Conservation (phyloP, 1,140 invertebrate genomes). For the Varroa destructor region DNA sequence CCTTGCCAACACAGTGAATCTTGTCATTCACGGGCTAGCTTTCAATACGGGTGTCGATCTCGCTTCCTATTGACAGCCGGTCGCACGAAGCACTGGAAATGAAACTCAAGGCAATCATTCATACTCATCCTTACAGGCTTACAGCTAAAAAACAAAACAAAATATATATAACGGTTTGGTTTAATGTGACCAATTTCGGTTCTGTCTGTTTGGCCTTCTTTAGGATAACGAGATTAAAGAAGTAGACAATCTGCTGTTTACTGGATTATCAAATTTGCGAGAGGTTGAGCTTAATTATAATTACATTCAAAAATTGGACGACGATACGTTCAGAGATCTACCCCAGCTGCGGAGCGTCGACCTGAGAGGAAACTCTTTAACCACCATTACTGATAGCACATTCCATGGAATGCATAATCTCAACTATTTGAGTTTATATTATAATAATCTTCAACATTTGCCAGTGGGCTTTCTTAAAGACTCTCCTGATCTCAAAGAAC, state of each 20-base stretch:
- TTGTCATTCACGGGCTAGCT: too few relatives aligned
- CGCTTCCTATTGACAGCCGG: too few relatives aligned
- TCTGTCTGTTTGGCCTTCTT: background rate
- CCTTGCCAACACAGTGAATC: too few relatives aligned
- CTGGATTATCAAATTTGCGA: background rate
- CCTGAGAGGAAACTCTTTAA: background rate
- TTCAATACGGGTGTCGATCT: too few relatives aligned
- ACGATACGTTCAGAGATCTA: conserved; percentile 4
- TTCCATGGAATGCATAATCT: conserved; percentile 6
- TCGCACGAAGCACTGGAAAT: too few relatives aligned
- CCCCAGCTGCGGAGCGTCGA: background rate
- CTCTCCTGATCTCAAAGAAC: background rate
- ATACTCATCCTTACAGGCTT: too few relatives aligned
- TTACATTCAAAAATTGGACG: background rate
- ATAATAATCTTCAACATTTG: background rate
- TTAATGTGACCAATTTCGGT: too few relatives aligned
- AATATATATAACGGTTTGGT: too few relatives aligned
- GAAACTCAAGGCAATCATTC: too few relatives aligned
- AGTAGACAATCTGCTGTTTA: conserved; percentile 3
- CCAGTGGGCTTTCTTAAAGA: background rate
- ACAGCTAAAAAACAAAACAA: too few relatives aligned
- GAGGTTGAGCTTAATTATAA: background rate
- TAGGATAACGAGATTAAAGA: conserved; percentile 6
- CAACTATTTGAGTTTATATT: background rate
- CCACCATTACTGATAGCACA: background rate